A percentile compares a stretch with the other conserved stretches of the same genome.
These are phyloP conservation scores for Hystrix cristata DNA, from an alignment of 2,113 vertebrate genomes.

Conservation along the genomic window DNA sequence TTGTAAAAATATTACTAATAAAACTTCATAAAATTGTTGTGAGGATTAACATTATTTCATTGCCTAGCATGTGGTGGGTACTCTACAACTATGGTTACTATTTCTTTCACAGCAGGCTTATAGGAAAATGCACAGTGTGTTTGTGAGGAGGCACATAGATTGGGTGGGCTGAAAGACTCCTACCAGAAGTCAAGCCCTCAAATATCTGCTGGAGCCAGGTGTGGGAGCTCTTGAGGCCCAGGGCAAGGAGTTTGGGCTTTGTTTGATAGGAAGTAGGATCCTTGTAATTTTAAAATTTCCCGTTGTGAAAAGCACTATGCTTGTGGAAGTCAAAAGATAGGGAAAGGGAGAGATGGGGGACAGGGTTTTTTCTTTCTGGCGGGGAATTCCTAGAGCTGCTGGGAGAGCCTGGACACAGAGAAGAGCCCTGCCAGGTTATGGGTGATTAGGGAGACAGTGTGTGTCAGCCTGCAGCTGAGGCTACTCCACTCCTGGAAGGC, in stretches of 20 bases:
- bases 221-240: not conserved
- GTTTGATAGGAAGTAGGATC: not conserved
- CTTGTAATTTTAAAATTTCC: not conserved
- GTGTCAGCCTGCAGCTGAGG: not conserved
- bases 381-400: not conserved
- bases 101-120: not conserved
- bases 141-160: not conserved
- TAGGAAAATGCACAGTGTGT: not conserved
- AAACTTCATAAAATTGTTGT: not conserved
- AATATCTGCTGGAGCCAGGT: not conserved
- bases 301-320: not conserved
- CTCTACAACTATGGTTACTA: not conserved
- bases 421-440: accelerated
- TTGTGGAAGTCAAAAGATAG: not conserved
- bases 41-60: not conserved
- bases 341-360: not conserved
- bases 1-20: not conserved
- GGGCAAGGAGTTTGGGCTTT: not conserved
- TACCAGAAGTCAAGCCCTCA: not conserved
- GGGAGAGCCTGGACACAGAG: not conserved
- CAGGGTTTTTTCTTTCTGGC: not conserved
- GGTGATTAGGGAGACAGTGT: not conserved
- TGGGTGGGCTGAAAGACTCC: not conserved
- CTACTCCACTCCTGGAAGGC: accelerated
- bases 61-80: not conserved